A percentile compares a stretch with the other conserved stretches of the same genome.
Evolutionary conservation across 2,113 vertebrate species (phyloP).

Genomic region (Platichthys flesus): DNA sequence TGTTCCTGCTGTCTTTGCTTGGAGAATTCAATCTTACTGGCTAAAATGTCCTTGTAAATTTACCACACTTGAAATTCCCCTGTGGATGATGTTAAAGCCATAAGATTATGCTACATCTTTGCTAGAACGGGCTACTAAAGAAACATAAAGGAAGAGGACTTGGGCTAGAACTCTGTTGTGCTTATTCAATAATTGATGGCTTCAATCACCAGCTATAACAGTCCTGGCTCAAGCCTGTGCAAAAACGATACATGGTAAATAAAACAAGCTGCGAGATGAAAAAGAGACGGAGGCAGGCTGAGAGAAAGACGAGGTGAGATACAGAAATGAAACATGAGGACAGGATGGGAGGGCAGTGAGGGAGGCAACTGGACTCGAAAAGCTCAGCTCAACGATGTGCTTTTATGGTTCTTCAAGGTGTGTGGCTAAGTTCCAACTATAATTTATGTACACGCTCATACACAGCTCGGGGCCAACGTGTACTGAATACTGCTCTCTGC

Average conservation of each 20-base stretch:
- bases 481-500: slow-evolving; percentile 10
- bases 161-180: slow-evolving; percentile 51
- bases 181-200: slow-evolving; percentile 61
- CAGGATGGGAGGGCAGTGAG: slow-evolving; percentile 3
- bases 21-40: neutral
- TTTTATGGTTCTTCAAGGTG: slow-evolving; percentile 24
- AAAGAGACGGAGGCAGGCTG: slow-evolving; percentile 10
- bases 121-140: slow-evolving; percentile 22
- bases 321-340: neutral
- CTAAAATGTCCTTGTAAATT: neutral
- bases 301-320: slow-evolving; percentile 11
- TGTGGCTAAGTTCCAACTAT: neutral
- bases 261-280: slow-evolving; percentile 32
- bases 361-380: neutral
- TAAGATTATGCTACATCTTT: slow-evolving; percentile 21
- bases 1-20: neutral
- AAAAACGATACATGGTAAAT: slow-evolving; percentile 47
- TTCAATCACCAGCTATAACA: slow-evolving; percentile 57
- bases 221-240: neutral
- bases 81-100: slow-evolving; percentile 25
- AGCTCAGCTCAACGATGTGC: slow-evolving; percentile 14
- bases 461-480: neutral
- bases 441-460: slow-evolving; percentile 31
- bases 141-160: slow-evolving; percentile 42
- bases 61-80: neutral